Percentiles rank a stretch among this genome's conserved stretches.
These are phyloP conservation scores for Cyclophora albipunctata DNA, from an alignment of 2,888 invertebrate species.

Conservation along the genomic window DNA sequence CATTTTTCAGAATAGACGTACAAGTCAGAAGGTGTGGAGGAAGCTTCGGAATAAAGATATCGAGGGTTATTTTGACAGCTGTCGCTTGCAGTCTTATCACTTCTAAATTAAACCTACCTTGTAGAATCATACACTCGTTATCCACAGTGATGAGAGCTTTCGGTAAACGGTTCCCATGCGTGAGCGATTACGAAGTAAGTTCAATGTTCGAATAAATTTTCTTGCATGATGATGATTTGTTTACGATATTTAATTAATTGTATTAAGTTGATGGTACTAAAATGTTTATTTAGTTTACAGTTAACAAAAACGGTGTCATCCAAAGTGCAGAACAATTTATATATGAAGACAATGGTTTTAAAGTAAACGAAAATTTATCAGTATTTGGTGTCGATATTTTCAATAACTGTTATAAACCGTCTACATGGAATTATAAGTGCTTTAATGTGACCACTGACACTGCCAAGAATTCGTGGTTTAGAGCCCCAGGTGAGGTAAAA, in stretches of 20 bases:
- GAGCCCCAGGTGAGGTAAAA: conserved; percentile 32
- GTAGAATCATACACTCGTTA: conserved; percentile 76
- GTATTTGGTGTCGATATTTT: conserved; percentile 18
- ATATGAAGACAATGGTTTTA: conserved; percentile 61
- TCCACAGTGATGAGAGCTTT: conserved; percentile 71
- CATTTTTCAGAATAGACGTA: conserved; percentile 76
- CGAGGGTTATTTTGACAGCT: conserved; percentile 66
- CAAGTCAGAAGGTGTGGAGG: conserved; percentile 37
- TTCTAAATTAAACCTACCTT: conserved; percentile 72
- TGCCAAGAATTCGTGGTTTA: conserved; percentile 37
- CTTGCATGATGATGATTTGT: too few relatives aligned
- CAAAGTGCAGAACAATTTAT: conserved; percentile 57
- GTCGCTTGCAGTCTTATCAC: conserved; percentile 79
- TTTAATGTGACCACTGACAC: conserved; percentile 33
- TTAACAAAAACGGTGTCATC: conserved; percentile 58
- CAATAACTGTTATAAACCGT: conserved; percentile 33
- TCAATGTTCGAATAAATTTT: not conserved
- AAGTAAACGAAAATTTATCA: conserved; percentile 27
- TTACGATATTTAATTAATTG: too few relatives aligned
- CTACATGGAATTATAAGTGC: conserved; percentile 30
- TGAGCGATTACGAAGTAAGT: conserved; percentile 51
- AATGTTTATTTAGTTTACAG: conserved; percentile 22
- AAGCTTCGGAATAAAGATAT: conserved; percentile 81
- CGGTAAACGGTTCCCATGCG: conserved; percentile 63
- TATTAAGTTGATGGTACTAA: conserved; percentile 21